Percentiles rank a stretch among this genome's conserved stretches.
Conservation (phyloP, 1,140 invertebrate species). For the Drosophila persimilis region DNA sequence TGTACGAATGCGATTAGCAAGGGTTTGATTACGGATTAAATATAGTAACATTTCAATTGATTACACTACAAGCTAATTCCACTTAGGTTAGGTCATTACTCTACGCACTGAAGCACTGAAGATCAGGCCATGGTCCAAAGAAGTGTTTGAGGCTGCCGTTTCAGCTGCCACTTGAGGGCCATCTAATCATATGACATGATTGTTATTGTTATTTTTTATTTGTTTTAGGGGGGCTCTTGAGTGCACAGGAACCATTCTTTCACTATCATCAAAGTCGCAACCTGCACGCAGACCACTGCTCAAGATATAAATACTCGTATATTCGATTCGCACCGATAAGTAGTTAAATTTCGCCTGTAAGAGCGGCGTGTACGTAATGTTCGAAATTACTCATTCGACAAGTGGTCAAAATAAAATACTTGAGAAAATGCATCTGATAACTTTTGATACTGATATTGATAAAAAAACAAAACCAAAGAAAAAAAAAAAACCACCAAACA, state of each 20-base stretch:
- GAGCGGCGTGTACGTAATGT: neutral
- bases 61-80: constrained; percentile 34
- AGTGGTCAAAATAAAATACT: constrained; percentile 52
- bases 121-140: neutral
- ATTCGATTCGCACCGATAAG: constrained; percentile 46
- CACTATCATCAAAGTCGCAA: constrained; percentile 44
- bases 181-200: constrained; percentile 51
- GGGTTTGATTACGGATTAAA: neutral
- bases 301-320: neutral
- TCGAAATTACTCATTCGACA: constrained; percentile 27
- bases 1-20: constrained; percentile 12
- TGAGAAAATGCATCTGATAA: constrained; percentile 45
- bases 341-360: constrained; percentile 46
- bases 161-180: constrained; percentile 17
- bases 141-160: constrained; percentile 34
- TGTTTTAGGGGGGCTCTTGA: constrained; percentile 23
- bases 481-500: too few relatives aligned
- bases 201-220: constrained; percentile 42
- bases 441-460: constrained; percentile 18
- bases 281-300: constrained; percentile 19
- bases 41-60: constrained; percentile 16
- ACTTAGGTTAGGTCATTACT: constrained; percentile 64
- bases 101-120: neutral
- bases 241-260: constrained; percentile 25
- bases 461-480: neutral